These are phyloP conservation scores for Phaonia tiefii DNA, from an alignment of 2,888 invertebrate genomes.

Conservation along the genomic window DNA sequence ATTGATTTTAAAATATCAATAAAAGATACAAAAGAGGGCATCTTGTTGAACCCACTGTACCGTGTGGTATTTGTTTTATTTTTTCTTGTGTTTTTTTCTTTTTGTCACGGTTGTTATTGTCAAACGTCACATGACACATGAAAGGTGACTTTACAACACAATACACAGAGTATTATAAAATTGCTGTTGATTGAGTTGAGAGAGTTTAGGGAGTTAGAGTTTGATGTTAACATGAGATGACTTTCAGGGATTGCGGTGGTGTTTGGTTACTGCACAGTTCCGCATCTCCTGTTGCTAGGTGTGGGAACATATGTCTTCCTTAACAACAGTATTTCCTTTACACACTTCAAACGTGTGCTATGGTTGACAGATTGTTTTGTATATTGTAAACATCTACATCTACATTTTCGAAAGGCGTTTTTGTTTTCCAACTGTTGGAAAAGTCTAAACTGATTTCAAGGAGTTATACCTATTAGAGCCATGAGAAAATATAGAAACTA, in stretches of 20 bases:
- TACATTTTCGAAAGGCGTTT: too few species aligned
- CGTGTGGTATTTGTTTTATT: slow-evolving; percentile 18
- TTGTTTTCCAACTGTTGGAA: too few species aligned
- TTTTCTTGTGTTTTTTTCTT: neutral
- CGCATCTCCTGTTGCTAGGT: neutral
- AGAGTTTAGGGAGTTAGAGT: slow-evolving; percentile 21
- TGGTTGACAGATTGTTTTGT: slow-evolving; percentile 5
- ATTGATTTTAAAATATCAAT: too few species aligned
- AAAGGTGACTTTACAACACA: slow-evolving; percentile 21
- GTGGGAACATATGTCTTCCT: neutral
- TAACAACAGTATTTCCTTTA: slow-evolving; percentile 16
- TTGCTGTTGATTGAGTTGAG: slow-evolving; percentile 47
- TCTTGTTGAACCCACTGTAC: neutral
- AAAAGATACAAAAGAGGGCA: too few species aligned
- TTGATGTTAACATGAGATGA: slow-evolving; percentile 16
- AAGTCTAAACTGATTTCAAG: too few species aligned
- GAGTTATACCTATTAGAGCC: too few species aligned
- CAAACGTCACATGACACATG: slow-evolving; percentile 37
- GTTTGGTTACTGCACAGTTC: neutral
- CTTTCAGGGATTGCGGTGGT: neutral
- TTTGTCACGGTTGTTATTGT: slow-evolving; percentile 50
- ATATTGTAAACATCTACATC: too few species aligned
- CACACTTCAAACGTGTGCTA: slow-evolving; percentile 5
- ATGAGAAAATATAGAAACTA: too few species aligned
- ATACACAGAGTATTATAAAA: slow-evolving; percentile 33